phyloP scores from a whole-genome alignment of 92 coral and sea anemone species.

The Porites lobata region DNA sequence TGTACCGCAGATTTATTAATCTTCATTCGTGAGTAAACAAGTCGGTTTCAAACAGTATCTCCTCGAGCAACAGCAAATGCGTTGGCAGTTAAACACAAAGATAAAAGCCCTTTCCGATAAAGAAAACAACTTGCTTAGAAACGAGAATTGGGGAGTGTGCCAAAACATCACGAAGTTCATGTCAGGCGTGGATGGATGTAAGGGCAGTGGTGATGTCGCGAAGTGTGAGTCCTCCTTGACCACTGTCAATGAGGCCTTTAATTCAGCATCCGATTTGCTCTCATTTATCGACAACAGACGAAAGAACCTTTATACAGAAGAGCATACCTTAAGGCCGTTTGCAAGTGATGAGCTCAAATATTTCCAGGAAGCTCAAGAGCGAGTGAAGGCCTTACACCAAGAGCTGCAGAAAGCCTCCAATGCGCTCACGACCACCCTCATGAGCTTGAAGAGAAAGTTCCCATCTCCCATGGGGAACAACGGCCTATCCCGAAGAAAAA shows the following conservation, averaged over 20 bases:
- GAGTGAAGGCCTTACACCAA: background rate
- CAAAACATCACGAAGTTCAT: slow-evolving; percentile 30
- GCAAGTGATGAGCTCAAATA: slow-evolving; percentile 34
- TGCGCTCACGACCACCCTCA: slow-evolving; percentile 51
- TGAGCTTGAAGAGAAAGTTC: slow-evolving; percentile 49
- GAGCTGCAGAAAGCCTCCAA: background rate
- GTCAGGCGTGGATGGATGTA: slow-evolving; percentile 24
- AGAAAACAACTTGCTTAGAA: background rate
- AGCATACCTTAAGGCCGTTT: slow-evolving; percentile 15
- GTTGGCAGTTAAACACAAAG: too few species aligned
- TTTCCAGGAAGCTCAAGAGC: background rate
- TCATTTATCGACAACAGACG: slow-evolving; percentile 29
- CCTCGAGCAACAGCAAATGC: too few species aligned
- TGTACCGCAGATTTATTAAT: background rate
- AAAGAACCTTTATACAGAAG: slow-evolving; percentile 38
- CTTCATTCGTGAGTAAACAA: background rate
- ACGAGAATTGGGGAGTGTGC: slow-evolving; percentile 8
- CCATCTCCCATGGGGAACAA: slow-evolving; percentile 37
- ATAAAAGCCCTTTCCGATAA: too few species aligned
- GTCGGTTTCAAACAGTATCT: too few species aligned
- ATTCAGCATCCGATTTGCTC: slow-evolving; percentile 30
- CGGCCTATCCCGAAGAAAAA: slow-evolving; percentile 43
- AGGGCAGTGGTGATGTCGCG: slow-evolving; percentile 30
- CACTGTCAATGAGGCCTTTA: background rate
- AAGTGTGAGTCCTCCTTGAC: background rate